These are phyloP conservation scores for Coregonus sp. DNA, from an alignment of 2,797 vertebrate species.

Conservation along the genomic window DNA sequence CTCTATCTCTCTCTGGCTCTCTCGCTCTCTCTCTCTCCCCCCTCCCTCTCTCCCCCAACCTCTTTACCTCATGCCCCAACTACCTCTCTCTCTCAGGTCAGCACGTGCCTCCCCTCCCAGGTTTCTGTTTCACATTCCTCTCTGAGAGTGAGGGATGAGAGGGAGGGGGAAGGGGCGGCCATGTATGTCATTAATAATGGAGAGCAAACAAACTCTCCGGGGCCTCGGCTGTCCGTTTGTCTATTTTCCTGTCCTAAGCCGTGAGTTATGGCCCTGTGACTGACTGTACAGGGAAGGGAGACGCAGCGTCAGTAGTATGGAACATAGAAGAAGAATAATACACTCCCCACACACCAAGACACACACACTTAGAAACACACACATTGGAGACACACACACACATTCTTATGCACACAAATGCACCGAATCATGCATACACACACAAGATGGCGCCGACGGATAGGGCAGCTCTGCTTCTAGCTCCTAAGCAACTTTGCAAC, in stretches of 20 bases:
- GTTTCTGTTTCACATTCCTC: constrained; percentile 18
- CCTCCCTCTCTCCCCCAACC: neutral
- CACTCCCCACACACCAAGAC: constrained; percentile 25
- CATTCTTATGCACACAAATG: constrained; percentile 23
- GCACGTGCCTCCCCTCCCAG: neutral
- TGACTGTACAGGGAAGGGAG: neutral
- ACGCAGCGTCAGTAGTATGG: no score
- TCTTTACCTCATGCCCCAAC: neutral
- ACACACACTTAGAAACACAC: constrained; percentile 26
- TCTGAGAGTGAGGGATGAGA: constrained; percentile 6
- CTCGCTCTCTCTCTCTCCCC: neutral
- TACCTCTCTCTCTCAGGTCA: neutral
- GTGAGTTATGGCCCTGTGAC: neutral
- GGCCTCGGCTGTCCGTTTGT: neutral
- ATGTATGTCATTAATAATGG: constrained; percentile 17
- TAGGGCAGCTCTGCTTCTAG: no score
- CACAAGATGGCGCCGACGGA: neutral
- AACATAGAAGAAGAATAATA: neutral
- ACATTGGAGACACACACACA: constrained; percentile 23
- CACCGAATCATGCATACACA: neutral
- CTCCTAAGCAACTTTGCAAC: no score
- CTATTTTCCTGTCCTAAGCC: neutral
- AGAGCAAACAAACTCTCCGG: constrained; percentile 6
- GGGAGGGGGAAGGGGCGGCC: neutral
- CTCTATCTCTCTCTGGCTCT: no score